These are phyloP conservation scores for Epinephelus moara DNA, from an alignment of 2,113 vertebrate genomes.

Conservation along the genomic window DNA sequence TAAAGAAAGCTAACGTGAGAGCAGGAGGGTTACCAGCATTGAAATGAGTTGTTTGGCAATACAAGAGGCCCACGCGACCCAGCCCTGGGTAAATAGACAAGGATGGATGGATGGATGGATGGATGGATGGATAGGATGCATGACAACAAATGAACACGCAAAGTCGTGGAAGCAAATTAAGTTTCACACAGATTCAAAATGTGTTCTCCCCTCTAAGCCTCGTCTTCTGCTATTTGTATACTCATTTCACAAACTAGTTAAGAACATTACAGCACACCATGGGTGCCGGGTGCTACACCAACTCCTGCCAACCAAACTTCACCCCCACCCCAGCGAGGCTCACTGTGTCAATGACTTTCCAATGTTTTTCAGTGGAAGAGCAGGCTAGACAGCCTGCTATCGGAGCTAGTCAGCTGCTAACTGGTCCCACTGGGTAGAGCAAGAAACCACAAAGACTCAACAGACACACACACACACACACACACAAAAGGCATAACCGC, in stretches of 20 bases:
- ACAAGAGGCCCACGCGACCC: too few relatives aligned
- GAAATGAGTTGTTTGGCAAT: too few relatives aligned
- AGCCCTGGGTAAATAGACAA: too few relatives aligned
- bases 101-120: too few relatives aligned
- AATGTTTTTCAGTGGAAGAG: neutral
- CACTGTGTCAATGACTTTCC: neutral
- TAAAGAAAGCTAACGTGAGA: too few relatives aligned
- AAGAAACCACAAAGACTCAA: slow-evolving; percentile 14
- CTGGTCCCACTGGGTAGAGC: slow-evolving; percentile 51
- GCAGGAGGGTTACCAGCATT: too few relatives aligned
- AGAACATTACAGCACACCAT: neutral
- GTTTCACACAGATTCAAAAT: neutral
- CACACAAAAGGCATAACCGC: neutral
- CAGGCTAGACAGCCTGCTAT: slow-evolving; percentile 1
- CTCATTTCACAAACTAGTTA: neutral
- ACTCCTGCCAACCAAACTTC: neutral
- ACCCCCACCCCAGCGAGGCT: neutral
- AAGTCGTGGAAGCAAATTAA: too few relatives aligned
- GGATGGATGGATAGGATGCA: too few relatives aligned
- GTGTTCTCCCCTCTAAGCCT: too few relatives aligned
- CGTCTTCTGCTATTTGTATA: neutral
- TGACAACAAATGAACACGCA: too few relatives aligned
- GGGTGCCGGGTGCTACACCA: neutral
- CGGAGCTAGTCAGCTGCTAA: slow-evolving; percentile 50
- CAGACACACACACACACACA: neutral